A percentile compares a stretch with the other conserved stretches of the same genome.
Evolutionary conservation across 2,113 vertebrate genomes (phyloP).

Genomic region (Pomatostomus ruficeps): DNA sequence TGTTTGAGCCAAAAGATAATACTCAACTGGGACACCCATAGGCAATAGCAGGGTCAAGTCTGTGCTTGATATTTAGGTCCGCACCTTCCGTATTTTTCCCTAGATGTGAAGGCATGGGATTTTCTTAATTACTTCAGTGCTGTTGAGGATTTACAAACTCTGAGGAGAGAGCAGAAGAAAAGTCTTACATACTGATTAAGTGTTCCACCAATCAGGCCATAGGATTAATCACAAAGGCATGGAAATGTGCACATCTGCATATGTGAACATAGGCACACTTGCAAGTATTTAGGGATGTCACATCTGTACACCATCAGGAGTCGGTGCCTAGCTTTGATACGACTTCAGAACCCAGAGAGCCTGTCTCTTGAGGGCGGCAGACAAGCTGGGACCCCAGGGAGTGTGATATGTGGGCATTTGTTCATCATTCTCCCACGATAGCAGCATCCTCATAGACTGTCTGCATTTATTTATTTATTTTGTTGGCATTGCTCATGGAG

Average conservation of each 20-base stretch:
- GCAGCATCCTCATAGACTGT: background rate
- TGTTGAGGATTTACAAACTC: background rate
- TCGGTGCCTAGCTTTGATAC: background rate
- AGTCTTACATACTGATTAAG: background rate
- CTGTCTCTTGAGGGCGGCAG: accelerated
- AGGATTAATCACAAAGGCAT: background rate
- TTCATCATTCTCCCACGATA: background rate
- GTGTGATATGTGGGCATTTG: background rate
- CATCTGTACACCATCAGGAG: background rate
- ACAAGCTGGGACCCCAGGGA: background rate
- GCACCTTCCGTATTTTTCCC: background rate
- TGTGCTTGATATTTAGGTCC: background rate
- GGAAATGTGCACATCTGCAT: background rate
- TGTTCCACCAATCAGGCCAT: background rate
- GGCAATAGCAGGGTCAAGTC: background rate
- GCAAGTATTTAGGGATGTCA: background rate
- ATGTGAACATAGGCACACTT: background rate
- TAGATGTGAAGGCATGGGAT: background rate
- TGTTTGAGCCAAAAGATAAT: background rate
- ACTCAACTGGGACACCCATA: background rate
- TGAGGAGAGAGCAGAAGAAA: background rate
- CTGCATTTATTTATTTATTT: background rate
- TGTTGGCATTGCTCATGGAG: background rate
- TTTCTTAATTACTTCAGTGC: background rate
- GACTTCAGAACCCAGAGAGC: background rate